Percentiles rank a stretch among this genome's conserved stretches.
phyloP scores from a whole-genome alignment of 1,140 invertebrate genomes.

The Bombus waltoni region DNA sequence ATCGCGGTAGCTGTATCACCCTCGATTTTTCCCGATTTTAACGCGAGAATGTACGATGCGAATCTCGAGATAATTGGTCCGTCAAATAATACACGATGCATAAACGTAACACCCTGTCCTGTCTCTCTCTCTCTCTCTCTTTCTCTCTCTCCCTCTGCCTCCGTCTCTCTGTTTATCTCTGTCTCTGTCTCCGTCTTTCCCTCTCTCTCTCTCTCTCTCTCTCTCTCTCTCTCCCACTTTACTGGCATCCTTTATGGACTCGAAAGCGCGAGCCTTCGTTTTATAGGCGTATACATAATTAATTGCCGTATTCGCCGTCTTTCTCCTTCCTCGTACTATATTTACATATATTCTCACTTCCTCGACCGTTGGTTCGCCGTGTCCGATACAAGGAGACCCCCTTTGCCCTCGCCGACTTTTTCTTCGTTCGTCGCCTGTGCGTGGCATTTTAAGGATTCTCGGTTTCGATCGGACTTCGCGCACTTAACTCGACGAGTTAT shows the following conservation, averaged over 20 bases:
- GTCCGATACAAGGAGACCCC: conserved; percentile 42
- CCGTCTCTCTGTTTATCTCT: too few species aligned
- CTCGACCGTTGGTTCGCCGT: conserved; percentile 18
- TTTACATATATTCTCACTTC: conserved; percentile 60
- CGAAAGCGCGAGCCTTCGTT: conserved; percentile 67
- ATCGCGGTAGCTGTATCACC: not conserved
- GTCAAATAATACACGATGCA: conserved; percentile 57
- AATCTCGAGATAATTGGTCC: conserved; percentile 61
- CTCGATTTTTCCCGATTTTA: conserved; percentile 28
- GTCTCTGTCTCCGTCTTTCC: too few species aligned
- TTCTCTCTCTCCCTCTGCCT: not conserved
- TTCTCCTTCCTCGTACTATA: conserved; percentile 23
- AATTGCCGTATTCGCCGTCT: conserved; percentile 58
- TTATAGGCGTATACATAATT: conserved; percentile 71
- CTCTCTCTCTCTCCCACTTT: not conserved
- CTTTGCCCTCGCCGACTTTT: conserved; percentile 36
- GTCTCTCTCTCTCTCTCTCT: not conserved
- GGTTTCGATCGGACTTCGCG: conserved; percentile 6
- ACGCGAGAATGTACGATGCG: conserved; percentile 40
- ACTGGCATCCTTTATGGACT: conserved; percentile 60
- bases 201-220: not conserved
- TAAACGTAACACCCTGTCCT: conserved; percentile 60
- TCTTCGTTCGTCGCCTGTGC: conserved; percentile 5
- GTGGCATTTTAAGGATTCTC: conserved; percentile 35
- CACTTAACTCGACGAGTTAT: conserved; percentile 5